Conservation (phyloP, 2,797 vertebrate genomes). For the Tadarida brasiliensis region DNA sequence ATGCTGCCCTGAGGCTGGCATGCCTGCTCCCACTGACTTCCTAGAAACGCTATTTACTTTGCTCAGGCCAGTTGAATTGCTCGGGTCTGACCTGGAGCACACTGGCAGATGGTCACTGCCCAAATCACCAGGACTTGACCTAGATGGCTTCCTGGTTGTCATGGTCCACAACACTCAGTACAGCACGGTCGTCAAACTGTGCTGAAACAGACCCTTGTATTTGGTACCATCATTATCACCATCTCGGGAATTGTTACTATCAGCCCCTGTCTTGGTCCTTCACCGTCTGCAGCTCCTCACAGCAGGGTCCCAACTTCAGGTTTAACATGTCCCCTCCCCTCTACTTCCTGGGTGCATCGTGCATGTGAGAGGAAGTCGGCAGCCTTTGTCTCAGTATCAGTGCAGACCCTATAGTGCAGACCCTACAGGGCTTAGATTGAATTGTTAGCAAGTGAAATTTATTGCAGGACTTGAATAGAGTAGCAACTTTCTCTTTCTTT, state of each 20-base stretch:
- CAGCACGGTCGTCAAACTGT: accelerated
- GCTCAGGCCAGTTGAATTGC: not conserved
- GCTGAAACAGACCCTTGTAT: accelerated
- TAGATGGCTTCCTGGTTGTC: accelerated
- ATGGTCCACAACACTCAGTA: accelerated
- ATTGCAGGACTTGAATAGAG: too few species aligned
- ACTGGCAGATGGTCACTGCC: accelerated
- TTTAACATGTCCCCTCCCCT: not conserved
- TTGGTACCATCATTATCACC: accelerated
- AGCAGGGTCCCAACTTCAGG: not conserved
- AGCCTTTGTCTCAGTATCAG: not conserved
- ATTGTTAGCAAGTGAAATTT: not conserved
- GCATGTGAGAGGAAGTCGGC: accelerated
- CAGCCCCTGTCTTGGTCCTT: not conserved
- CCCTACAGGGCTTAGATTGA: not conserved
- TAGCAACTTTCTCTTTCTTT: too few species aligned
- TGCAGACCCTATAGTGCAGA: not conserved
- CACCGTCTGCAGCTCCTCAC: not conserved
- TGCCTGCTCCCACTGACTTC: not conserved
- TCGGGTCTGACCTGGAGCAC: not conserved
- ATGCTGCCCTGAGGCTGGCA: not conserved
- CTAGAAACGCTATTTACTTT: not conserved
- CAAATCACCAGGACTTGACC: not conserved
- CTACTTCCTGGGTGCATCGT: not conserved
- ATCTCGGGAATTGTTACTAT: not conserved